Conservation (phyloP, 2,113 vertebrate genomes). For the Myrmophylax atrothorax region DNA sequence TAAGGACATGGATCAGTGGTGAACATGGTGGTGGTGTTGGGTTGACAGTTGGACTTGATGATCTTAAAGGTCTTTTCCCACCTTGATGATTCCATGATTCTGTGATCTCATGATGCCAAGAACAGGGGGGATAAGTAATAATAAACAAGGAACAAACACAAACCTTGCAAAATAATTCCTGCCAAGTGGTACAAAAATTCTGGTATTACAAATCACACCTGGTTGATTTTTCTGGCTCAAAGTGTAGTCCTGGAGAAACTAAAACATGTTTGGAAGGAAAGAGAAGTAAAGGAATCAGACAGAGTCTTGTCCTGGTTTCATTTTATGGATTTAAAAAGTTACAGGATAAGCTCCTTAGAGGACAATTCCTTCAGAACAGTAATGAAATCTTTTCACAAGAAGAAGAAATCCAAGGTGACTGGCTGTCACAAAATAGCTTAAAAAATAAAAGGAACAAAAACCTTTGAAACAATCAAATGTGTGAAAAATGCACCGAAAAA, state of each 20-base stretch:
- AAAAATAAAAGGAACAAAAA: background rate
- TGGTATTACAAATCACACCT: background rate
- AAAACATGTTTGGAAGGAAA: background rate
- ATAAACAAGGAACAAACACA: background rate
- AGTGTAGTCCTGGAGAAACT: background rate
- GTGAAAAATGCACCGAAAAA: background rate
- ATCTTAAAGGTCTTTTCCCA: background rate
- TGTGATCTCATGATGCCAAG: background rate
- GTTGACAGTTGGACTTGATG: background rate
- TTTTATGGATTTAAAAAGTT: background rate
- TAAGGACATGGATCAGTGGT: background rate
- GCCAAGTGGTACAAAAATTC: background rate
- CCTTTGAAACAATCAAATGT: background rate
- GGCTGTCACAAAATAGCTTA: background rate
- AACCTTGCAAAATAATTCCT: background rate
- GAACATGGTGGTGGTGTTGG: background rate
- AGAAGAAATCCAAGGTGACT: conserved; percentile 16
- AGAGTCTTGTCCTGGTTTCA: conserved; percentile 1
- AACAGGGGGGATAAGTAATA: background rate
- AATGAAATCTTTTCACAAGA: background rate
- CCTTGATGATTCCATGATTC: background rate
- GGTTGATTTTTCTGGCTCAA: background rate
- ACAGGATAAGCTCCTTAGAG: background rate
- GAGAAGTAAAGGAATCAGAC: background rate
- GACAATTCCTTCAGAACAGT: background rate